Base-by-base conservation (phyloP, 2,797 vertebrate species). In the Coregonus ussuriensis region DNA sequence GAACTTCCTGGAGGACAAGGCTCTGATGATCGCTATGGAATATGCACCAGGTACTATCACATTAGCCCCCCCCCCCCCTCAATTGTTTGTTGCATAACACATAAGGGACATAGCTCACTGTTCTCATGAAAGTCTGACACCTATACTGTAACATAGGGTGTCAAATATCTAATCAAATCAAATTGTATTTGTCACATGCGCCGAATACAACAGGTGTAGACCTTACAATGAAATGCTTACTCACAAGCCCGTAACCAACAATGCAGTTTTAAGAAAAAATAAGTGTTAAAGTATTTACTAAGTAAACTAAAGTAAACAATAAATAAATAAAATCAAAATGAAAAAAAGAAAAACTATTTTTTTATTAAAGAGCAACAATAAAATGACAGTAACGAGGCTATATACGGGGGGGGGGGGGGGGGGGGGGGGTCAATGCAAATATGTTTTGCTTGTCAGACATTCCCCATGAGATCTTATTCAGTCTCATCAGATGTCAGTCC, bases 1-100 rank as follows among this genome's bases (percentile, higher is more conserved):
- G 91, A 99, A 99, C 91, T 99, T 99, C 88, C 94, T 99, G 78
- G 98, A 99, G 83, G 98, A 99, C 93, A 99, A 99, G 81, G 98
- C 98, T 0, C 97, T 99, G 54, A 99, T 99, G 98, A 99, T 99
- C 0, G 98, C 97, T 15, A 99, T 99, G 98, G 98, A 99, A 87
- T 99, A 99, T 0, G 98, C 98, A 51, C 98, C 98, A 94, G 98
- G 98, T 97, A 88, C 75, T 84, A 69, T 79, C 6, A 65, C 6
- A 66, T 88, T 84, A 87, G 85, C n/a, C 56, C 56, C 18, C 5
- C 56, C 5, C 56, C 7, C 81, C 9, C 41, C 25, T 25, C 25
- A 25, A 33, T 87, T 86, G 78, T 88, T 83, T 77, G 59, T 77
- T 70, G 31, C 68, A 33, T 52, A 51, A 9, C 41, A 47, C 41